Base-by-base conservation (phyloP, 2,113 vertebrate species). In the Pluvialis apricaria region DNA sequence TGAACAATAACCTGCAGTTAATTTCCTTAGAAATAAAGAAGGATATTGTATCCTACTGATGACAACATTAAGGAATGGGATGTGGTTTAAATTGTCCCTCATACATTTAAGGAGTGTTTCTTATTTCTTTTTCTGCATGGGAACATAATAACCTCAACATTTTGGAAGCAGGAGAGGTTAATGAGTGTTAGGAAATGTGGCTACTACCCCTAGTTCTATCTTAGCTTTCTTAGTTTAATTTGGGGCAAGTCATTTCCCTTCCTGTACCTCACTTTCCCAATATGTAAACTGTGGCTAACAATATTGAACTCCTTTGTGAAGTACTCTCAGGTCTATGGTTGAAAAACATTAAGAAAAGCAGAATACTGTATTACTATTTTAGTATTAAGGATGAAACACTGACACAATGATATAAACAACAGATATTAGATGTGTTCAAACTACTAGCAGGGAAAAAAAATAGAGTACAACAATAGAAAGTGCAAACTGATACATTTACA, bases 401-500 rank as follows among this genome's bases (percentile, higher is more conserved):
- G 58, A 42, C 29, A 49, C 8, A 49, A 65, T 49, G 9, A 64
- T 58, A 52, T 14, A 51, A 71, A 29, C 15, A 61, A 65, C 8
- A 82, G 29, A 64, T 40, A 72, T 16, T 31, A 49, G 40, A 66
- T 1, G 1, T 34, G 4, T 62, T 87, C 31, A 72, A 20, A 80
- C 20, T n/a, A 65, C n/a, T n/a, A 42, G 19, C 25, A 44, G 8
- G 5, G 13, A 17, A 83, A 75, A 75, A 72, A 51, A 65, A 54
- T 13, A 5, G 0, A 13, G 11, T 29, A 29, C 25, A 82, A 19
- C 0, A 0, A 71, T 15, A 73, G 42, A 88, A 80, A 73, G 14
- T 20, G 10, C 6, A 73, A 82, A 82, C 11, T 26, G 17, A 64
- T 44, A 31, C 11, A 70, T 88, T 81, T 86, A 61, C 36, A 86